Percentiles rank a stretch among this genome's conserved stretches.
Conservation (phyloP, 2,888 invertebrate species). For the Thymelicus sylvestris region DNA sequence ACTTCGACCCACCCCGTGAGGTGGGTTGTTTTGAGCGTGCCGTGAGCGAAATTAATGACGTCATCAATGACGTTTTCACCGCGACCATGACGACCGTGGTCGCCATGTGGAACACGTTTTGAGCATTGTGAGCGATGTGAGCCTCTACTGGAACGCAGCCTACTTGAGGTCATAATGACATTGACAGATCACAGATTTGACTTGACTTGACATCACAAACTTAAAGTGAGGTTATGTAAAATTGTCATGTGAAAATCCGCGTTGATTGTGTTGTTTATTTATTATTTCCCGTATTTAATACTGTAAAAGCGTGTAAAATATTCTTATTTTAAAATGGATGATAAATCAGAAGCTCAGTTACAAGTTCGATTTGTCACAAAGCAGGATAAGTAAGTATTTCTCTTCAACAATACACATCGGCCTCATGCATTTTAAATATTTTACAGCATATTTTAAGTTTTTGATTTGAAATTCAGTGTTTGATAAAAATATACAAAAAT, state of each 20-base stretch:
- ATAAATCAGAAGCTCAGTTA: slow-evolving; percentile 84
- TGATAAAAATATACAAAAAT: no score
- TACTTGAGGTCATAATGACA: slow-evolving; percentile 4
- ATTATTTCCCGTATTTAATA: not conserved
- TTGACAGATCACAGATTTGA: not conserved
- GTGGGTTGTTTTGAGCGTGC: no score
- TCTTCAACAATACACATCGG: not conserved
- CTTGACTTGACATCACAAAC: not conserved
- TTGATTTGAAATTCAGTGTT: no score
- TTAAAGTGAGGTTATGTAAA: not conserved
- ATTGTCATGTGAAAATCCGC: slow-evolving; percentile 1
- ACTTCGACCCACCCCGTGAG: no score
- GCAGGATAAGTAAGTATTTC: slow-evolving; percentile 89
- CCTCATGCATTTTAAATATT: no score
- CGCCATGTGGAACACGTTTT: no score
- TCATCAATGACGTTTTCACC: no score
- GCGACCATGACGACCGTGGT: no score
- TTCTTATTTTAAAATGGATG: slow-evolving; percentile 52
- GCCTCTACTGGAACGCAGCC: no score
- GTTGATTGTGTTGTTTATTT: not conserved
- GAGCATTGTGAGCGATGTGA: no score
- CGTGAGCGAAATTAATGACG: no score
- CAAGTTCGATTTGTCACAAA: slow-evolving; percentile 92
- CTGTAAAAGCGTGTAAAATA: not conserved
- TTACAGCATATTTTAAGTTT: no score